A percentile compares a stretch with the other conserved stretches of the same genome.
Conservation (phyloP, 2,797 vertebrate genomes). For the Galago senegalensis region DNA sequence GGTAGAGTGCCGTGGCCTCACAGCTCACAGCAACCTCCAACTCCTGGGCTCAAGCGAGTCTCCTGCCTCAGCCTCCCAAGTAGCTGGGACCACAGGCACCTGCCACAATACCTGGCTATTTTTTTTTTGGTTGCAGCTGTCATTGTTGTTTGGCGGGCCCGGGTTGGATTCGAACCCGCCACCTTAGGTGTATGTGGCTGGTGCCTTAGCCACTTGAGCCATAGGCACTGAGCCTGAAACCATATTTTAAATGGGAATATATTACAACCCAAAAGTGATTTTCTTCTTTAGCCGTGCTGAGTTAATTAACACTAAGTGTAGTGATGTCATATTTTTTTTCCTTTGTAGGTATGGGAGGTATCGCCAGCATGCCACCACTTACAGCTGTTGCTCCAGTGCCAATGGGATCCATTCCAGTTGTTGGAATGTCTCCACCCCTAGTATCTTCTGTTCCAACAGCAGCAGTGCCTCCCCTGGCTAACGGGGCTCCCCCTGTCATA, state of each 20-base stretch:
- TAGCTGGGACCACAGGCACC: too few relatives aligned
- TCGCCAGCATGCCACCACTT: constrained; percentile 92
- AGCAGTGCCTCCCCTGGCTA: constrained; percentile 95
- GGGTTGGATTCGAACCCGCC: too few relatives aligned
- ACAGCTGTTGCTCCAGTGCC: constrained; percentile 94
- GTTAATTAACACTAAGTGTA: background rate
- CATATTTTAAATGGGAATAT: background rate
- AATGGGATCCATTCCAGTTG: constrained; percentile 94
- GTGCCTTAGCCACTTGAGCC: too few relatives aligned
- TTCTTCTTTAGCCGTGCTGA: background rate
- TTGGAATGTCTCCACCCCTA: constrained; percentile 96
- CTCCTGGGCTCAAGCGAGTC: too few relatives aligned
- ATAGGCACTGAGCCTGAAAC: background rate
- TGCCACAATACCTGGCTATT: too few relatives aligned
- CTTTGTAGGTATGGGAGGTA: constrained; percentile 93
- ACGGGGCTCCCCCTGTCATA: constrained; percentile 96
- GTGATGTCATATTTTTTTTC: constrained; percentile 12
- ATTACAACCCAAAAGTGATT: background rate
- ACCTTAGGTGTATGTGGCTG: too few relatives aligned
- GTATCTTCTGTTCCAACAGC: constrained; percentile 93
- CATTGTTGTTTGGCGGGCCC: too few relatives aligned
- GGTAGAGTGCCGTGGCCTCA: too few relatives aligned
- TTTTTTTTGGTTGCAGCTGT: too few relatives aligned
- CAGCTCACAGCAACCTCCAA: too few relatives aligned
- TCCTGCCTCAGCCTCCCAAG: too few relatives aligned